Base-by-base conservation (phyloP, 2,113 vertebrate genomes). In the Eulemur macaco region DNA sequence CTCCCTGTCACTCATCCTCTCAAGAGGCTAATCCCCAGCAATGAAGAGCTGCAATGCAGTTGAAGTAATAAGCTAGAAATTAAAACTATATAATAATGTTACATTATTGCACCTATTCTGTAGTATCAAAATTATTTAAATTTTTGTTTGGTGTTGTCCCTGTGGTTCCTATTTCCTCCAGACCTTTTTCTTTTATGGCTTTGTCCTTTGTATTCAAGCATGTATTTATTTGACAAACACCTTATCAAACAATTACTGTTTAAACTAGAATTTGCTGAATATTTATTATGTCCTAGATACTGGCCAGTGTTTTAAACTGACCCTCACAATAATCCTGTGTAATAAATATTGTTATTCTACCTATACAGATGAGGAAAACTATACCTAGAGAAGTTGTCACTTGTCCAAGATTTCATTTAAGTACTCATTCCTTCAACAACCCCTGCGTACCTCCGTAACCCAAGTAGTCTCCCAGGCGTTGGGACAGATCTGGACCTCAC, bases 181-280 rank as follows among this genome's bases (percentile, higher is more conserved):
- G 76, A 91, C 45, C 50, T 52, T 69, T 58, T 47, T 15, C 29
- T 58, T 45, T 60, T 23, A 37, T 42, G 58, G 27, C 56, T 42
- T 92, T 82, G 31, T 86, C 69, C 47, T 47, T 95, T 91, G 66
- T 78, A 86, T 47, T 93, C 76, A 81, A 66, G 47, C 34, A 58
- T 82, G 23, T 77, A 69, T 89, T 95, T 52, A 83, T 82, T 74
- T 83, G 50, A 83, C 56, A 95, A 92, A 88, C 12, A 71, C 27
- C 3, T 58, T 86, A 71, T 82, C 23, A 89, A 82, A 64, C 27
- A 86, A 63, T 39, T 96, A 23, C 34, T 91, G 31, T 92, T 78
- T 27, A 69, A 94, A 76, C 54, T 71, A 78, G 47, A 86, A 86
- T 89, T 88, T 96, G 8, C 60, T n/a, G 15, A 85, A 29, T 68